Evolutionary conservation across 2,113 vertebrate genomes (phyloP), one percentile per base, ranked within the genome.

Genomic region (Hippocampus barbouri): DNA sequence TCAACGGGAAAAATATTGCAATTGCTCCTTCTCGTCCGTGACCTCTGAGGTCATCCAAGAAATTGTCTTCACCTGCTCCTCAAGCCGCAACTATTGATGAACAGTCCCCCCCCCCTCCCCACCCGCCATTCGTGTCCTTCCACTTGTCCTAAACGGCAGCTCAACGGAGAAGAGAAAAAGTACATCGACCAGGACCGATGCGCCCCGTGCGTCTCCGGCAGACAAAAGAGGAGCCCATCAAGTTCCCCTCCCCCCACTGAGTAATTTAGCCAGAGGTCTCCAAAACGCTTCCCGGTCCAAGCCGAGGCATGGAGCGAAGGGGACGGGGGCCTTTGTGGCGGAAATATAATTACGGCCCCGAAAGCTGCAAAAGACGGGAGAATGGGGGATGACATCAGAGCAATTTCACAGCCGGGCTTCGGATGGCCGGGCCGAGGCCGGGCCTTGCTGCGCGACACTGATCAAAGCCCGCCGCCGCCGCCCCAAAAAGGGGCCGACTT

Each of bases 301-400:
- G 94, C 93, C 94, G 94, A 94, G 95, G 97, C 97, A 95, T 94
- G 94, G 94, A 94, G 95, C 93, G 94, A 95, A 93, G 93, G 89
- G 93, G 80, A 75, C 91, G 91, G 93, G 94, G 95, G 95, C 93
- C 34, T 95, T 95, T 95, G 93, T 95, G 94, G 91, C 94, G 94
- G 95, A 97, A 97, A 97, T 95, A 97, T 96, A 96, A 97, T 98
- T 96, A 95, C 92, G 93, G 95, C 89, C 91, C 93, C 93, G 93
- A 95, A 94, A 94, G 94, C 93, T 94, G 93, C 93, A 90, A 93
- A 92, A 93, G 93, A 93, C 94, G 94, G 5, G 92, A 95, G 96
- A 95, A 94, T 92, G 89, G 92, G 79, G 93, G 94, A 96, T 96
- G 95, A 97, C 96, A 97, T 98, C 97, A 97, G 96, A 92, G 92